Conservation (phyloP, 2,113 vertebrate genomes). For the Petaurus breviceps region DNA sequence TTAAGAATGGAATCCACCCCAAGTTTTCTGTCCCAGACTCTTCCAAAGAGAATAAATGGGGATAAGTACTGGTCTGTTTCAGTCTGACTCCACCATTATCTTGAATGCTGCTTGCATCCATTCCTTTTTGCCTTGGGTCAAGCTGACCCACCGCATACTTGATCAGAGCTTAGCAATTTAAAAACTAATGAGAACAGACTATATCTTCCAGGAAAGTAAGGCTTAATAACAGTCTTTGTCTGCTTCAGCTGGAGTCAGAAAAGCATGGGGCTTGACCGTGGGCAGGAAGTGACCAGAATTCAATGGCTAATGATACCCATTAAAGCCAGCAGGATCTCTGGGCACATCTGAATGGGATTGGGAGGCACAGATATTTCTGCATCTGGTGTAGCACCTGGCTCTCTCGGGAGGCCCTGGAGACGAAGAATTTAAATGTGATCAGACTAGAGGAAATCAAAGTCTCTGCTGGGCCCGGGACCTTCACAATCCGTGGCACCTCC, state of each 20-base stretch:
- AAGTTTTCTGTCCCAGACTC: background rate
- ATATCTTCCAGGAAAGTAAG: constrained; percentile 10
- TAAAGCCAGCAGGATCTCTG: constrained; percentile 1
- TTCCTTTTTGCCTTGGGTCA: background rate
- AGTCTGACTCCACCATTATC: background rate
- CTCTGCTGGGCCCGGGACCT: background rate
- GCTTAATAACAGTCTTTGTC: background rate
- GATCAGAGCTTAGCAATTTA: constrained; percentile 6
- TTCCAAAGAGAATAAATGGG: background rate
- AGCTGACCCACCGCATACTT: background rate
- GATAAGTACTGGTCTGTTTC: background rate
- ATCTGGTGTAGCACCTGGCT: background rate
- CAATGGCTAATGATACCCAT: constrained; percentile 12
- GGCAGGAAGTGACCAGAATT: background rate
- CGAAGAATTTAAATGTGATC: background rate
- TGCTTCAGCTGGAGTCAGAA: constrained; percentile 14
- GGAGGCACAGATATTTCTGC: background rate
- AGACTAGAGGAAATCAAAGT: constrained; percentile 6
- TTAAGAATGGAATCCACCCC: too few relatives aligned
- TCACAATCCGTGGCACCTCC: background rate
- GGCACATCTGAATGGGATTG: background rate
- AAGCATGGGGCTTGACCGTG: background rate
- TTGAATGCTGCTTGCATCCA: background rate
- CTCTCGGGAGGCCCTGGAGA: background rate
- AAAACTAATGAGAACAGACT: constrained; percentile 16